These are phyloP conservation scores for Paramormyrops kingsleyae DNA, from an alignment of 2,113 vertebrate genomes.

Conservation along the genomic window DNA sequence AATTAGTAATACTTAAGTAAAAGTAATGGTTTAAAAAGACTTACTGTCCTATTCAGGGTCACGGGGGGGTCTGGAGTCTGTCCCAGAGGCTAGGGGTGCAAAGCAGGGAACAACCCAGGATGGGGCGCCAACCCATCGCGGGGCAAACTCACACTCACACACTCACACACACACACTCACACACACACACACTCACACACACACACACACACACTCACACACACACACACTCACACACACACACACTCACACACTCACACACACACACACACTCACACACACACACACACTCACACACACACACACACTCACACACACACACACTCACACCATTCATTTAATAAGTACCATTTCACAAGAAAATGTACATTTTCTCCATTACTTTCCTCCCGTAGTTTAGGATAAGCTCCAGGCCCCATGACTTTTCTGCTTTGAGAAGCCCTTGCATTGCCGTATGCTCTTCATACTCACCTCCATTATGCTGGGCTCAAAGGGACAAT, in stretches of 20 bases:
- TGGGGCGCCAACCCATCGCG: too few relatives aligned
- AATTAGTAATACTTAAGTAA: not conserved
- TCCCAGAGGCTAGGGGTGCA: not conserved
- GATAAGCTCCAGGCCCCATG: not conserved
- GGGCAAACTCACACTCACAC: too few relatives aligned
- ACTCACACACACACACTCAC: too few relatives aligned
- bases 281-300: too few relatives aligned
- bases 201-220: too few relatives aligned
- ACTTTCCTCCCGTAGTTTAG: not conserved
- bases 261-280: too few relatives aligned
- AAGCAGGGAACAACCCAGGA: too few relatives aligned
- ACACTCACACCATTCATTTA: not conserved
- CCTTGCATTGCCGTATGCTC: not conserved
- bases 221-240: too few relatives aligned
- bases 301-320: too few relatives aligned
- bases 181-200: too few relatives aligned
- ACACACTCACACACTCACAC: too few relatives aligned
- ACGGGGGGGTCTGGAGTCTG: not conserved
- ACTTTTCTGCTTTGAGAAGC: not conserved
- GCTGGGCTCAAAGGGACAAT: constrained; percentile 61
- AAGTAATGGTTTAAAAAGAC: not conserved
- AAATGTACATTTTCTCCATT: not conserved
- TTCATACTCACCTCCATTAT: constrained; percentile 59
- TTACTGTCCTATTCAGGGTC: not conserved
- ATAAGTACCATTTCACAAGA: not conserved